Conservation (phyloP, 1,140 invertebrate genomes). For the Ptiloglossa arizonensis region DNA sequence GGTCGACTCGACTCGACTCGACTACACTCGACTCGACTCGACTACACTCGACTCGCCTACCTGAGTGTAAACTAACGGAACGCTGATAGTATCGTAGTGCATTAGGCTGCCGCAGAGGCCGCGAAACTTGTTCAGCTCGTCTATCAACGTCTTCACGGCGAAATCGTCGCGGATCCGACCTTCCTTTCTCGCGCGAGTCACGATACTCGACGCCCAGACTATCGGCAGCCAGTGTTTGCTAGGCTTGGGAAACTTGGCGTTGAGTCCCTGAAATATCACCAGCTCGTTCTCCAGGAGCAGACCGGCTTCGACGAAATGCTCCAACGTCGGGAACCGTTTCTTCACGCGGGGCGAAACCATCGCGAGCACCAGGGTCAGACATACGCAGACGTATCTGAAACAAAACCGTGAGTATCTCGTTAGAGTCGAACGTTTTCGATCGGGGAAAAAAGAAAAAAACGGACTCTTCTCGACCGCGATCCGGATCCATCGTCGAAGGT, state of each 20-base stretch:
- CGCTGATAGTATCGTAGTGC: slow-evolving; percentile 95
- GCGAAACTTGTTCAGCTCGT: slow-evolving; percentile 94
- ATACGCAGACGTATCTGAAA: slow-evolving; percentile 88
- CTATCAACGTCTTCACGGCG: slow-evolving; percentile 94
- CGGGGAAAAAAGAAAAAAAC: neutral
- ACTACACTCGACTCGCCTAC: slow-evolving; percentile 2
- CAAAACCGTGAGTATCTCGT: neutral
- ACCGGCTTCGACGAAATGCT: slow-evolving; percentile 93
- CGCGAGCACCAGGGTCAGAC: slow-evolving; percentile 90
- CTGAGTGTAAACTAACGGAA: slow-evolving; percentile 97
- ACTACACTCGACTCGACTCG: too few relatives aligned
- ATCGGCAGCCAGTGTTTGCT: slow-evolving; percentile 97
- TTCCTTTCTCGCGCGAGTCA: slow-evolving; percentile 93
- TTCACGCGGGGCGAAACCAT: slow-evolving; percentile 94
- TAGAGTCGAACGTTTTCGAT: neutral
- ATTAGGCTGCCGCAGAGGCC: slow-evolving; percentile 91
- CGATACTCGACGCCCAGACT: slow-evolving; percentile 95
- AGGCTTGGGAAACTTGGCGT: slow-evolving; percentile 91
- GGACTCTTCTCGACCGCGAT: neutral
- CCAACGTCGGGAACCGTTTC: slow-evolving; percentile 94
- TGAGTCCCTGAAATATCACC: slow-evolving; percentile 89
- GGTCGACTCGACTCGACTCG: too few relatives aligned
- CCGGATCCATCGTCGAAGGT: neutral
- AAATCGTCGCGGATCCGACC: slow-evolving; percentile 96
- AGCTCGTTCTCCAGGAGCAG: slow-evolving; percentile 94